These are phyloP conservation scores for Heliocidaris erythrogramma DNA, from an alignment of 35 echinoderm and acorn worm genomes.

Conservation along the genomic window DNA sequence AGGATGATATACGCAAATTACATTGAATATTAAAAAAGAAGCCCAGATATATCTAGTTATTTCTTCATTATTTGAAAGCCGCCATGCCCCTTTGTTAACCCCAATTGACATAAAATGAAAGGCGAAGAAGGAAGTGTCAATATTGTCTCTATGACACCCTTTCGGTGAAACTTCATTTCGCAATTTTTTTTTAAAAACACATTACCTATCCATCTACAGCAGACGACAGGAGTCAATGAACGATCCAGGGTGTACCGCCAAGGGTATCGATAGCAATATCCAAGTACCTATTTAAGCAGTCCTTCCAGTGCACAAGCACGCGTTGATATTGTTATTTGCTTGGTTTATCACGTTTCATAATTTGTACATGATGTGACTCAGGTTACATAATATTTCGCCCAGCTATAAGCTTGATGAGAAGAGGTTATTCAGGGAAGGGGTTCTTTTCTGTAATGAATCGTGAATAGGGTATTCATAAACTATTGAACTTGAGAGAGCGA, in stretches of 20 bases:
- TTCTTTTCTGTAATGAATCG: not conserved
- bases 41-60: too few species aligned
- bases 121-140: not conserved
- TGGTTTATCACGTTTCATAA: not conserved
- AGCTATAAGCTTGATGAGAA: not conserved
- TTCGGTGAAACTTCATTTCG: not conserved
- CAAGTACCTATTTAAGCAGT: not conserved
- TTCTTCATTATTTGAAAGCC: not conserved
- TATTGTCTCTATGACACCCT: not conserved
- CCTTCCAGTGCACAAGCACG: not conserved
- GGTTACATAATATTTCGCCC: not conserved
- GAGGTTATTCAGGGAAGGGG: not conserved
- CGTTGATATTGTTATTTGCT: not conserved
- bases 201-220: not conserved
- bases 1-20: not conserved
- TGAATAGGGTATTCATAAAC: not conserved
- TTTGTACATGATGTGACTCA: not conserved
- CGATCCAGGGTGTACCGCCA: not conserved
- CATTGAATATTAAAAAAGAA: not conserved
- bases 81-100: not conserved
- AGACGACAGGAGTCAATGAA: constrained; percentile 8
- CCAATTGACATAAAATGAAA: not conserved
- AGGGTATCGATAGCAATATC: constrained; percentile 10
- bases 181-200: not conserved
- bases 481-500: not conserved